Conservation (phyloP, 1,140 invertebrate species). For the Diorhabda sublineata region DNA sequence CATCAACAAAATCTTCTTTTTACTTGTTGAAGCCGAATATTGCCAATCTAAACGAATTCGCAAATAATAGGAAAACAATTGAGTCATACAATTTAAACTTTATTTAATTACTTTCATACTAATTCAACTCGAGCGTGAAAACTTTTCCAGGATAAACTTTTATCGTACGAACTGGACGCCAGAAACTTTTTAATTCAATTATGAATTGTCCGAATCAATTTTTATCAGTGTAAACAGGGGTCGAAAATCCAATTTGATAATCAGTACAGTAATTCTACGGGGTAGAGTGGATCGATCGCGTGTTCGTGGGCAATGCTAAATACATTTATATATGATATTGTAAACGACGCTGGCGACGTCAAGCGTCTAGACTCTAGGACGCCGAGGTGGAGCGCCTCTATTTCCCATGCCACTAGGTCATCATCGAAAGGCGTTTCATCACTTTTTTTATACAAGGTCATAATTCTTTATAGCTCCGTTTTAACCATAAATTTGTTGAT, state of each 20-base stretch:
- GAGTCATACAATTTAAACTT: too few species aligned
- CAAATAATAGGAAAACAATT: too few species aligned
- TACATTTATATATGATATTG: conserved; percentile 19
- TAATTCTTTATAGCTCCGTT: not conserved
- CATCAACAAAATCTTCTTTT: too few species aligned
- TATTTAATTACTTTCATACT: too few species aligned
- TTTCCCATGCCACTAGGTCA: conserved; percentile 25
- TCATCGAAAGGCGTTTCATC: conserved; percentile 10
- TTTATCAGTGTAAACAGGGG: not conserved
- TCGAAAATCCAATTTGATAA: not conserved
- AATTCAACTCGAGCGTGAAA: too few species aligned
- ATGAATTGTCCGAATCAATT: not conserved
- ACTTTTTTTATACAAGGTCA: conserved; percentile 6
- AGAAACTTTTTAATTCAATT: too few species aligned
- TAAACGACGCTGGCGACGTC: conserved; percentile 29
- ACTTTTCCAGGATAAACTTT: too few species aligned
- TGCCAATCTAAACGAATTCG: too few species aligned
- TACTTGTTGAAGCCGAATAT: too few species aligned
- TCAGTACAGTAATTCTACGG: not conserved
- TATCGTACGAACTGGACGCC: too few species aligned
- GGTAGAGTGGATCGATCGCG: not conserved
- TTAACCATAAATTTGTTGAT: not conserved
- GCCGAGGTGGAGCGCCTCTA: conserved; percentile 21
- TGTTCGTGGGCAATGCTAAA: conserved; percentile 16
- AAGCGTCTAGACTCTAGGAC: conserved; percentile 30